Base-by-base conservation (phyloP, 2,888 invertebrate genomes). In the Microchrysa polita region DNA sequence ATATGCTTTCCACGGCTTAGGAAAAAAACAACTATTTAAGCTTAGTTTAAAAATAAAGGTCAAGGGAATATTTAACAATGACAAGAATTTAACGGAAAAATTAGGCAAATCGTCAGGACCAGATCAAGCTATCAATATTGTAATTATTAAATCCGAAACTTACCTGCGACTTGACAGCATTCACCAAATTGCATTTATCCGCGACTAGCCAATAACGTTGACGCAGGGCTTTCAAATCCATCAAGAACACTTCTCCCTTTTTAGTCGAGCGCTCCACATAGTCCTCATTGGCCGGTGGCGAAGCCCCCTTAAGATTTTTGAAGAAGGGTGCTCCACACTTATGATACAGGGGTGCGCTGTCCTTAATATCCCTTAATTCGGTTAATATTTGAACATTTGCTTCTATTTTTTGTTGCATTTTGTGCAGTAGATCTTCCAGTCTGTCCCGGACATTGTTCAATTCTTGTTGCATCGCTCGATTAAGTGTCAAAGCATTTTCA, bases 301-400 rank as follows among this genome's bases (percentile, higher is more conserved):
- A 82, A 77, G 87, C 89, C 22, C 86, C 86, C 20, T 84, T 79
- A 22, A 80, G 83, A 78, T 91, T 90, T 79, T 91, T 92, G 77
- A 93, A 93, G 80, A 90, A 93, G 0, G 92, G 88, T 78, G 87
- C 86, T 40, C 90, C 87, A 80, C 88, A 86, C 67, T 83, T 80
- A 52, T 84, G 84, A 27, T 82, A 80, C 40, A 84, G 86, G 42
- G 75, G 74, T 0, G 79, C 76, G 4, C 77, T 55, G 1, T 22
- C 20, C 18, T 9, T 48, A 73, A 1, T 34, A 34, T 22, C 0
- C 5, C 9, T 59, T 14, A 80, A 75, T 5, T 78, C 74, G 2
- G 77, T 57, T 0, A 77, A 18, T 7, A 59, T 20, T 10, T 34
- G 14, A 16, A 81, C 80, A 74, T 84, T 83, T 1, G 74, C 69